A percentile compares a stretch with the other conserved stretches of the same genome.
These are phyloP conservation scores for Zaprionus capensis DNA, from an alignment of 1,140 invertebrate species.

Conservation along the genomic window DNA sequence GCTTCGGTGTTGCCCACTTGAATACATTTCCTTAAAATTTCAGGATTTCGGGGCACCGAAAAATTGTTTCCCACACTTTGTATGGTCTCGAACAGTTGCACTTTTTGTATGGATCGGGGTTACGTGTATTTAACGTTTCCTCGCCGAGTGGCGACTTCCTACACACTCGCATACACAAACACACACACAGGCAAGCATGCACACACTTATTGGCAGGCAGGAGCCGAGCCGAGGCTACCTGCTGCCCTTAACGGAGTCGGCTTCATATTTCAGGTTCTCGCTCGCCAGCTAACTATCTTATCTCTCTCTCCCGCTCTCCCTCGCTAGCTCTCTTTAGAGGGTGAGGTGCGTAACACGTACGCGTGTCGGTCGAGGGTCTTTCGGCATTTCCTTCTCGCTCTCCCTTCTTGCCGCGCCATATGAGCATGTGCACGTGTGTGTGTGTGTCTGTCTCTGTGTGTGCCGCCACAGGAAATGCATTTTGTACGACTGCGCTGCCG, in stretches of 20 bases:
- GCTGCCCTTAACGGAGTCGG: constrained; percentile 61
- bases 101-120: constrained; percentile 51
- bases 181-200: constrained; percentile 5
- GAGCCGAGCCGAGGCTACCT: constrained; percentile 47
- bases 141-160: constrained; percentile 48
- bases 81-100: constrained; percentile 68
- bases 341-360: constrained; percentile 67
- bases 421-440: constrained; percentile 32
- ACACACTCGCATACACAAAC: constrained; percentile 22
- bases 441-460: constrained; percentile 33
- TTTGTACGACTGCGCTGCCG: constrained; percentile 50
- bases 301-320: constrained; percentile 22
- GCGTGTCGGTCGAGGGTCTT: constrained; percentile 66
- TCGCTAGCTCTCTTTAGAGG: constrained; percentile 44
- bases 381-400: constrained; percentile 46
- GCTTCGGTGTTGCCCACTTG: constrained; percentile 45
- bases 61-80: constrained; percentile 84
- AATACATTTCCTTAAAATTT: constrained; percentile 82
- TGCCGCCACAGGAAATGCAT: constrained; percentile 76
- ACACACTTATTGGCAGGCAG: constrained; percentile 23
- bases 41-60: constrained; percentile 73
- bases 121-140: constrained; percentile 70
- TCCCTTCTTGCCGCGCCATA: constrained; percentile 25
- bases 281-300: constrained; percentile 37
- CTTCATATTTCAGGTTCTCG: constrained; percentile 75